Base-by-base conservation (phyloP, 64 coral and sea anemone genomes). In the Montipora cactus region DNA sequence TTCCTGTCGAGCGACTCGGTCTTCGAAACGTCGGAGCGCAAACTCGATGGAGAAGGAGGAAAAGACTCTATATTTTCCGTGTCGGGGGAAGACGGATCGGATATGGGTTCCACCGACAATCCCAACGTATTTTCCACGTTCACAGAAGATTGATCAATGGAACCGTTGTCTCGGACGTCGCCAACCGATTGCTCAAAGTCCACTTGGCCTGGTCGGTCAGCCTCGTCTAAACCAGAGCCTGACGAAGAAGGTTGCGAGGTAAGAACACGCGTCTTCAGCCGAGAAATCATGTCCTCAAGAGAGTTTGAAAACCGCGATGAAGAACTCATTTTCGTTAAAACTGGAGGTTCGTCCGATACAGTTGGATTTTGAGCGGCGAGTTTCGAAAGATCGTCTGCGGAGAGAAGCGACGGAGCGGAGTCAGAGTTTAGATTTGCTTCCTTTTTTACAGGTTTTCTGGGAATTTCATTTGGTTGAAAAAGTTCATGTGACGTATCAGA, bases 301-400 rank as follows among this genome's bases (percentile, higher is more conserved):
- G 62, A 75, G 5, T 74, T 90, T 46, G 81, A 48, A 44, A 76
- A 70, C 2, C 88, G 88, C 7, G 77, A 81, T 22, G 81, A 45
- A 47, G 93, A 80, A 20, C 74, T 79, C 90, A 98, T 95, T 80
- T 98, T 98, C 73, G 84, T 95, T 7, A 98, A 87, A 23, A 61
- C 88, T 7, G 96, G 96, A 0, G 96, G 96, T 70, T 98, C 96
- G 68, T 98, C 92, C 22, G 94, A 89, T 4, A 89, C 64, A 8
- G 66, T 70, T 3, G 90, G 89, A 28, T 94, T 95, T 49, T 94
- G 85, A 1, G 96, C 96, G 0, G 93, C 96, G 19, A 98, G 84
- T 85, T 95, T 94, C 13, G 93, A 95, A 55, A 98, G 83, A 76
- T 98, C 96, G 23, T 98, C 96, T n/a, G 77, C 96, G 8, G 96